Base-by-base conservation (phyloP, 2,888 invertebrate genomes). In the Chymomyza procnemis region DNA sequence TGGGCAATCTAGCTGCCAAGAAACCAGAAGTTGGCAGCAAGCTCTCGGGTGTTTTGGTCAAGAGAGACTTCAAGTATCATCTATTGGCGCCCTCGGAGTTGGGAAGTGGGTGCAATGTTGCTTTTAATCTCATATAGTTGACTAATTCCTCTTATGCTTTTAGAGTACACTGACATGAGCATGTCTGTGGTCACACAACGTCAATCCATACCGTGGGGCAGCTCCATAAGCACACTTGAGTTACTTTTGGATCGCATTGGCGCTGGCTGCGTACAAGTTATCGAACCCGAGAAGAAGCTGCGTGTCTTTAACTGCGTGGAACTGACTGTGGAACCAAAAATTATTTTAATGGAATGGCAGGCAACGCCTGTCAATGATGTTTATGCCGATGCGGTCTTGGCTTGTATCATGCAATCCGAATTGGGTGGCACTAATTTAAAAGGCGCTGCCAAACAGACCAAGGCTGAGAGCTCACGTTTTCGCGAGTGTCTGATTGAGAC, bases 1-100 rank as follows among this genome's bases (percentile, higher is more conserved):
- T 99, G 95, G 99, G 99, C 0, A 93, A 94, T 1, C 91, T 99
- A 71, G 99, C 99, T 0, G 93, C 96, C 83, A 94, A 95, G 61
- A 94, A 94, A 55, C 97, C 98, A 0, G 93, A 93, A 77, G 94
- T 96, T 0, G 96, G 95, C 14, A 93, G 95, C 67, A 93, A 93
- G 70, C 91, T 99, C 4, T 97, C 98, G 5, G 99, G 99, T 0
- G 95, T 99, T 67, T 92, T 99, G 52, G 97, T 99, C 2, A 99
- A 99, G 91, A 93, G 99, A 66, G 99, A 99, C 91, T 99, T 99
- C 90, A 99, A 98, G 91, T 99, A 99, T 90, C 98, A 99, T 90
- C 94, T 99, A 64, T 92, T 99, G 75, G 95, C 97, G 2, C 96
- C 99, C 0, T 93, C 94, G 3, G 99, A 99, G 91, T 92, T 99